These are phyloP conservation scores for Dendrocincla fuliginosa DNA, from an alignment of 2,797 vertebrate genomes.

Conservation along the genomic window DNA sequence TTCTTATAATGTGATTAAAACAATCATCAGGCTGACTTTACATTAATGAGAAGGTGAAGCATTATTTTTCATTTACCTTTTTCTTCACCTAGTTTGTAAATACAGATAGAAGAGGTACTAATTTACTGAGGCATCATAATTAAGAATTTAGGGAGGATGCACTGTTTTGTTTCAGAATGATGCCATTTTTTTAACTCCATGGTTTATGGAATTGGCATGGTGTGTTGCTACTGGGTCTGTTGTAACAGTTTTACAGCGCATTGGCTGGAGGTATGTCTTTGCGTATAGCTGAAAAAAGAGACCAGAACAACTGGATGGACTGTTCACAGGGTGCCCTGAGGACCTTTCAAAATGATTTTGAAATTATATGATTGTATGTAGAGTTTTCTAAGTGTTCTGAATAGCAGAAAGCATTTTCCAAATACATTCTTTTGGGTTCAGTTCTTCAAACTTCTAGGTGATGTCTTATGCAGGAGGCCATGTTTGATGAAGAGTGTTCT, in stretches of 20 bases:
- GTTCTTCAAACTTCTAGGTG: background rate
- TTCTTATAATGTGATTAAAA: constrained; percentile 12
- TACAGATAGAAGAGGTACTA: background rate
- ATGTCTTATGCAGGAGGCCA: background rate
- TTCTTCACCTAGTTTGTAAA: background rate
- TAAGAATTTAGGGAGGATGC: background rate
- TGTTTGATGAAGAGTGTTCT: background rate
- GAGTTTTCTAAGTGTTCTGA: background rate
- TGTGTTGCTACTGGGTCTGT: background rate
- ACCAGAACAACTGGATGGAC: background rate
- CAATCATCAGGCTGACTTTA: background rate
- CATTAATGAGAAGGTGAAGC: background rate
- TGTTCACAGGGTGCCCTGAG: background rate
- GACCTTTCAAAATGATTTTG: background rate
- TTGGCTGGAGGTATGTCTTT: background rate
- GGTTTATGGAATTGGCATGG: background rate
- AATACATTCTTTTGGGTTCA: background rate
- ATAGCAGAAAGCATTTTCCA: background rate
- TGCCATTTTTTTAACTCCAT: background rate
- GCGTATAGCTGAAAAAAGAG: background rate
- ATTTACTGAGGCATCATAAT: background rate
- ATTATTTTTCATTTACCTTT: background rate
- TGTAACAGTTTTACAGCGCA: background rate
- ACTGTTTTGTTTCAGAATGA: background rate
- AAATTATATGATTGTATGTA: background rate